These are phyloP conservation scores for Pteria penguin DNA, from an alignment of 2,888 invertebrate species.

Conservation along the genomic window DNA sequence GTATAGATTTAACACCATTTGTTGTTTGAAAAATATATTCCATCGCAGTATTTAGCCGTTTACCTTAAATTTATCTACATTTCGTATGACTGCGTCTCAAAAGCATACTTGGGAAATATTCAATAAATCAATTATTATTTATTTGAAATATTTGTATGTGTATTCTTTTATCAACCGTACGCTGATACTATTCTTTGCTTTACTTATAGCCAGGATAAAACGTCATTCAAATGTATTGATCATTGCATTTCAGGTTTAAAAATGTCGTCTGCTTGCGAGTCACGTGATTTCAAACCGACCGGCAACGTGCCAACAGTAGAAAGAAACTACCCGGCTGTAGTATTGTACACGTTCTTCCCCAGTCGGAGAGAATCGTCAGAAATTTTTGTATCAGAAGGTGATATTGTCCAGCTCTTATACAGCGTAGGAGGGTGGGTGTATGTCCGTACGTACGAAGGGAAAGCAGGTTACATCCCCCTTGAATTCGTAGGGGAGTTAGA, in stretches of 20 bases:
- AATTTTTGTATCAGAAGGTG: conserved; percentile 41
- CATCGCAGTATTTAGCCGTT: neutral
- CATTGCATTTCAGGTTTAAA: conserved; percentile 28
- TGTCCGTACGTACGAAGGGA: conserved; percentile 32
- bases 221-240: conserved; percentile 29
- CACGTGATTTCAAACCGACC: conserved; percentile 42
- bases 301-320: conserved; percentile 42
- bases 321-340: conserved; percentile 37
- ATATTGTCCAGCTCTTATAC: conserved; percentile 38
- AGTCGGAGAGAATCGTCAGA: conserved; percentile 36
- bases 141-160: conserved; percentile 25
- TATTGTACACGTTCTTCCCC: conserved; percentile 38
- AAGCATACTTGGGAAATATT: neutral
- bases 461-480: conserved; percentile 40
- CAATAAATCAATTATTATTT: conserved; percentile 20
- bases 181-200: conserved; percentile 21
- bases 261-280: conserved; percentile 44
- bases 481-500: conserved; percentile 32
- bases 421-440: conserved; percentile 43
- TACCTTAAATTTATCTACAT: neutral
- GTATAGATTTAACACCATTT: neutral
- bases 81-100: neutral
- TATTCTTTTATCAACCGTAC: conserved; percentile 22
- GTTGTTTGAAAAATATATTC: too few species aligned
- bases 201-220: conserved; percentile 25